Base-by-base conservation (phyloP, 2,113 vertebrate species). In the Baryphthengus martii region DNA sequence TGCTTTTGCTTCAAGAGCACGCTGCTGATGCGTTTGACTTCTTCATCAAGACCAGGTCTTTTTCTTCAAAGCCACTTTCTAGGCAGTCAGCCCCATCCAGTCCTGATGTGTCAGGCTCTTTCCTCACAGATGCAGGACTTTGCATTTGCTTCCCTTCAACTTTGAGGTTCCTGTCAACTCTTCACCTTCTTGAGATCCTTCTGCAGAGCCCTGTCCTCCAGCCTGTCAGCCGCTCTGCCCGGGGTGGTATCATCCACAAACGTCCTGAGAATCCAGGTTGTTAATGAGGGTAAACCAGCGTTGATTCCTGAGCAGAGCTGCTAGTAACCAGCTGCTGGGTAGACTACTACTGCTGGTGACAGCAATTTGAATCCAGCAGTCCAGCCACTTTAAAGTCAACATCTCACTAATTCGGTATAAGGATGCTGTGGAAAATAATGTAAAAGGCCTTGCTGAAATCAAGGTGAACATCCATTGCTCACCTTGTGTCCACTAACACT, bases 211-310 rank as follows among this genome's bases (percentile, higher is more conserved):
- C 26, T 47, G 13, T 67, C 31, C 11, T 78, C 40, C 17, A 66
- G 59, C 78, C 52, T 78, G 33, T 40, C 17, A 53, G 31, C 13
- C 2, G 1, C 59, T 66, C 66, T 84, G 31, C 59, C 23, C 13
- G 15, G 24, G 6, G 4, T 25, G 9, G 10, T 25, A 8, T 67
- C 19, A n/a, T 61, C 39, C n/a, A 10, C 0, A 0, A 61, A 21
- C 6, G 61, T 73, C 40, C 31, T 21, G 14, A 55, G 42, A n/a
- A 35, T 37, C 67, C 26, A 21, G 18, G 12, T 53, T 53, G 29
- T 37, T 61, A 25, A 5, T 55, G 53, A 47, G 59, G n/a, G 20
- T 33, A 26, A 31, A 42, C 3, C 28, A n/a, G 13, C 31, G 9
- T 9, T 58, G 56, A 44, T 21, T 44, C 31, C 61, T n/a, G 23